Evolutionary conservation across 1,140 invertebrate species (phyloP).

Genomic region (Zophobas morio): DNA sequence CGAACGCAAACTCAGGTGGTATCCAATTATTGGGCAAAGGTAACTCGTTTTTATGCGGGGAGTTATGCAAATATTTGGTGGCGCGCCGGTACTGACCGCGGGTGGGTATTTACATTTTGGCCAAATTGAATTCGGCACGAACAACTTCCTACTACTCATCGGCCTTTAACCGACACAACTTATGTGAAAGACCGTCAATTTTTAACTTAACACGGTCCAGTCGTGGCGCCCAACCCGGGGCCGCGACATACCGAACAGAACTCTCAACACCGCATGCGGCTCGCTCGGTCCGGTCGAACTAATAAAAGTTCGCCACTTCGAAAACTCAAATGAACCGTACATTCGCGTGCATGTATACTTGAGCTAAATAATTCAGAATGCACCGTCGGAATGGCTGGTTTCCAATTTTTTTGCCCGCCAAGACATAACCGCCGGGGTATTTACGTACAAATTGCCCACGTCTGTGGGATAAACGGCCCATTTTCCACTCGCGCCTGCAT

Average conservation of each 20-base stretch:
- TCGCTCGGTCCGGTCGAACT: background rate
- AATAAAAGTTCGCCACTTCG: slow-evolving; percentile 14
- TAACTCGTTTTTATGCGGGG: slow-evolving; percentile 16
- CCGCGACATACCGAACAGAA: too few species aligned
- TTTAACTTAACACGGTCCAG: too few species aligned
- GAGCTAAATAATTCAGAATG: slow-evolving; percentile 37
- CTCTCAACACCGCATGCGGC: too few species aligned
- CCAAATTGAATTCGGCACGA: slow-evolving; percentile 26
- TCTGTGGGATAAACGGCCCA: slow-evolving; percentile 31
- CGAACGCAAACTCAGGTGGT: background rate
- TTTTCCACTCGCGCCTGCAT: slow-evolving; percentile 34
- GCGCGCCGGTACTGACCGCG: slow-evolving; percentile 2
- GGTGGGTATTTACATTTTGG: slow-evolving; percentile 22
- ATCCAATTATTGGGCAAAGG: slow-evolving; percentile 31
- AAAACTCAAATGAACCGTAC: slow-evolving; percentile 13
- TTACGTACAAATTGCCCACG: slow-evolving; percentile 42
- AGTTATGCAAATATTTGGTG: slow-evolving; percentile 34
- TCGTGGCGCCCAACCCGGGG: too few species aligned
- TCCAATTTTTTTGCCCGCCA: slow-evolving; percentile 23
- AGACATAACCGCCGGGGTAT: slow-evolving; percentile 29
- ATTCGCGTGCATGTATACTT: slow-evolving; percentile 1
- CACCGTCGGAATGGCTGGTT: background rate
- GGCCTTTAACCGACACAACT: too few species aligned
- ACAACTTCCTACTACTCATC: background rate
- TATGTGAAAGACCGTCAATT: too few species aligned